Percentiles rank a stretch among this genome's conserved stretches.
Evolutionary conservation across 2,797 vertebrate genomes (phyloP).

Genomic region (Sciurus carolinensis): DNA sequence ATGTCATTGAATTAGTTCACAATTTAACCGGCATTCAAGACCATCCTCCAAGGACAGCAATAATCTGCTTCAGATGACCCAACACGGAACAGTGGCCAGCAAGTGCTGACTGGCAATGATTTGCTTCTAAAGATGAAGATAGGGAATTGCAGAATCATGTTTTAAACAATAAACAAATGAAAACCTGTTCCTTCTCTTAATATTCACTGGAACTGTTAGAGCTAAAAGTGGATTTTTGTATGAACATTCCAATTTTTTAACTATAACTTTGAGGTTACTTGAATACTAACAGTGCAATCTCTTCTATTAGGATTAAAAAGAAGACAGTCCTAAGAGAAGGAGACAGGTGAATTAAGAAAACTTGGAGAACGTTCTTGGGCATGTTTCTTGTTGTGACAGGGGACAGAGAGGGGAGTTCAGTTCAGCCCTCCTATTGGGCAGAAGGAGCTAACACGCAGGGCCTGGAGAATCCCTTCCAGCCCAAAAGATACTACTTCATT

Average conservation of each 20-base stretch:
- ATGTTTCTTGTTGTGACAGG: background rate
- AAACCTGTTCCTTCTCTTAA: background rate
- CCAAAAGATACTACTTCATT: background rate
- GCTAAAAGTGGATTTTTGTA: background rate
- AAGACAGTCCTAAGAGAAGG: background rate
- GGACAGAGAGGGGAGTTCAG: background rate
- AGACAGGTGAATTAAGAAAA: background rate
- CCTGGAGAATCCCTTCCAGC: background rate
- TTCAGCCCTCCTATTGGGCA: background rate
- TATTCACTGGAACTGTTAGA: background rate
- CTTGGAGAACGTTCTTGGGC: background rate
- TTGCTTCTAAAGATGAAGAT: background rate
- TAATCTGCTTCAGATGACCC: conserved; percentile 14
- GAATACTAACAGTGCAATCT: background rate
- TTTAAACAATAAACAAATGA: background rate
- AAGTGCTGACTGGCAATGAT: background rate
- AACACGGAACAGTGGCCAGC: background rate
- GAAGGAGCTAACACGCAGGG: background rate
- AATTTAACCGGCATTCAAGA: background rate
- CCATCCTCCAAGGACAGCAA: background rate
- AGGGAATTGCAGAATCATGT: background rate
- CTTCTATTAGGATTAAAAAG: background rate
- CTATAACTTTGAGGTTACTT: background rate
- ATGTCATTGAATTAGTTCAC: conserved; percentile 48
- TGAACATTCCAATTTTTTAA: conserved; percentile 37